phyloP scores from a whole-genome alignment of 35 echinoderm and acorn worm genomes.

The Patiria miniata region DNA sequence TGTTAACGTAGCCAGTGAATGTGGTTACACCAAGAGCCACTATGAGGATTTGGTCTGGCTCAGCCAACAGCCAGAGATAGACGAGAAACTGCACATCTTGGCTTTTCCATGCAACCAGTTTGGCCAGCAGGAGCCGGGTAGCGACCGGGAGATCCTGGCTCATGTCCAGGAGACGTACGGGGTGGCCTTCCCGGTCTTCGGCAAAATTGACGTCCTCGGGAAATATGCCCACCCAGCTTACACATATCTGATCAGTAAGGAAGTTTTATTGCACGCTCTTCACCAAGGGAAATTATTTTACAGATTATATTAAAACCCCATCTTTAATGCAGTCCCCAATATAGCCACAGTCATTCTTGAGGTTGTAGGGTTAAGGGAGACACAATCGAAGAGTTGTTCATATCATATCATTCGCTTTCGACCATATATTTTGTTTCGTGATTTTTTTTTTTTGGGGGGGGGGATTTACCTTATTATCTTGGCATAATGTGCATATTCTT shows the following conservation, averaged over 20 bases:
- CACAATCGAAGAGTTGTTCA: too few relatives aligned
- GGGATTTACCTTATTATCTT: too few relatives aligned
- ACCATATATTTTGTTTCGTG: too few relatives aligned
- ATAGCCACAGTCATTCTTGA: too few relatives aligned
- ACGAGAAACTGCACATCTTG: constrained; percentile 71
- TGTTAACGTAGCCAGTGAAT: constrained; percentile 93
- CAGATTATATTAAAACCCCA: too few relatives aligned
- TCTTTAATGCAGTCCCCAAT: too few relatives aligned
- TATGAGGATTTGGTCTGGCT: constrained; percentile 62
- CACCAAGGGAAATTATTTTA: too few relatives aligned
- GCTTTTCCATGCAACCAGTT: constrained; percentile 94
- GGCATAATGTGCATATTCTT: too few relatives aligned
- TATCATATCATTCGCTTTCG: too few relatives aligned
- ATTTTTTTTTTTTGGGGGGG: too few relatives aligned
- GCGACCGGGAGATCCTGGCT: constrained; percentile 41
- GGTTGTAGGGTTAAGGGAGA: too few relatives aligned
- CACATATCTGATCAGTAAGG: constrained; percentile 62
- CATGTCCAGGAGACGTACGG: constrained; percentile 62
- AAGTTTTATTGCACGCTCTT: too few relatives aligned
- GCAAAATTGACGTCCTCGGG: constrained; percentile 80
- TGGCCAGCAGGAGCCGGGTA: constrained; percentile 78
- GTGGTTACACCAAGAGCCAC: constrained; percentile 83
- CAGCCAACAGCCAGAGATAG: constrained; percentile 41
- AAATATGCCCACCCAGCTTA: constrained; percentile 75
- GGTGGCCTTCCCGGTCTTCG: constrained; percentile 74